These are phyloP conservation scores for Enoplosus armatus DNA, from an alignment of 2,797 vertebrate species.

Conservation along the genomic window DNA sequence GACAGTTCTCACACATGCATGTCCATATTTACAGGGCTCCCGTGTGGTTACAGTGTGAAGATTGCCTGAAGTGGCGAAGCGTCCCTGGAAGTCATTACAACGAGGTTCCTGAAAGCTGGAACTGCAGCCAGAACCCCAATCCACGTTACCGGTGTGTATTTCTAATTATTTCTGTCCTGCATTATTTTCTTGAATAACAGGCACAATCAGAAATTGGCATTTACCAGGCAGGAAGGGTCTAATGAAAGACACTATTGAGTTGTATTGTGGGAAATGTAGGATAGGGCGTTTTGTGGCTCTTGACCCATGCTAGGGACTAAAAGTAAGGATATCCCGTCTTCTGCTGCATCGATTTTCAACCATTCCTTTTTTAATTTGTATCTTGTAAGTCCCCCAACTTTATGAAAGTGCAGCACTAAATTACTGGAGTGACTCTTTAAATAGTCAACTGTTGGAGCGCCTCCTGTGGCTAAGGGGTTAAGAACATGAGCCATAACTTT, in stretches of 20 bases:
- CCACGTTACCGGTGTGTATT: constrained; percentile 76
- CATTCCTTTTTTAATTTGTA: too few relatives aligned
- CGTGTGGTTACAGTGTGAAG: constrained; percentile 87
- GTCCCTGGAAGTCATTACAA: constrained; percentile 77
- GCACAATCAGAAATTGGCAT: not conserved
- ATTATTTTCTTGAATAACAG: too few relatives aligned
- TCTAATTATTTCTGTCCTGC: not conserved
- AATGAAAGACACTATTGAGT: not conserved
- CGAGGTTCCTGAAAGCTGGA: constrained; percentile 83
- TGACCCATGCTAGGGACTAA: too few relatives aligned
- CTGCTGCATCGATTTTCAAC: too few relatives aligned
- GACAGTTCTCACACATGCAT: not conserved
- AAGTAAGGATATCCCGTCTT: too few relatives aligned
- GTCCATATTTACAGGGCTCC: constrained; percentile 71
- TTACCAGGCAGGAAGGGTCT: not conserved
- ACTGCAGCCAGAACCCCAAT: constrained; percentile 85
- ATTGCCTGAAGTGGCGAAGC: constrained; percentile 89
- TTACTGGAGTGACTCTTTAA: too few relatives aligned
- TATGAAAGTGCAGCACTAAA: too few relatives aligned
- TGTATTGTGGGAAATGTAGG: not conserved
- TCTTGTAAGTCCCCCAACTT: not conserved
- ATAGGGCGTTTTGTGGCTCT: not conserved
- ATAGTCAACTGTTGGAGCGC: too few relatives aligned
- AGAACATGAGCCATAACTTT: too few relatives aligned
- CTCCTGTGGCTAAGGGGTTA: too few relatives aligned